Evolutionary conservation across 2,888 invertebrate species (phyloP), one percentile per base, ranked within the genome.

Genomic region (Serrognathus titanus): DNA sequence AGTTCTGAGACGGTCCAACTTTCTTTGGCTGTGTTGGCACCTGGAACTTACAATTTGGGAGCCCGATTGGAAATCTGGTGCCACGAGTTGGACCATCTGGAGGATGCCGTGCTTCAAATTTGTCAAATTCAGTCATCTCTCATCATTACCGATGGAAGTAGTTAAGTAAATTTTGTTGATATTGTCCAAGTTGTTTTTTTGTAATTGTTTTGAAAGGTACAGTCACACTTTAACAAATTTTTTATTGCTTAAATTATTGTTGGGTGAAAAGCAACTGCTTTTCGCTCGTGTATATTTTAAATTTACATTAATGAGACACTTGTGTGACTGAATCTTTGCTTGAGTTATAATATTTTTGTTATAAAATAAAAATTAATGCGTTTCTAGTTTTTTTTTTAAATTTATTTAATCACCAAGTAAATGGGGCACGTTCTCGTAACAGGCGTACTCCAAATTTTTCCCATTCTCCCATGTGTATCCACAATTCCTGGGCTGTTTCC

Each of bases 401-500:
- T 49, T 41, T 35, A 52, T 58, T 35, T 24, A 41, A 51, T 48
- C 47, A 92, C 92, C 92, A 92, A 74, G 91, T 89, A 78, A 97
- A 97, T 2, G 95, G 94, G 1, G 94, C 94, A 70, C 93, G 83
- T 78, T 97, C 97, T 66, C 97, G 82, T 55, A 97, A 80, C 66
- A 95, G 83, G 69, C 90, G 86, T 1, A 95, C 85, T 1, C 95
- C 94, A 74, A 83, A 86, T 64, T 88, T 89, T 65, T 86, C 85
- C 95, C 96, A 97, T 76, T 97, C 96, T 35, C 80, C 80, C 57
- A 87, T 85, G 53, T 85, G 84, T 41, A 97, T 94, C 96, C 97
- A 97, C 7, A 97, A 76, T 72, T 97, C 97, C 61, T 92, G 90
- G 0, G 94, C 92, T 0, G 95, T 93, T 73, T 97, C 97, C 57